These are phyloP conservation scores for Siniperca obscura DNA, from an alignment of 2,797 vertebrate species.

Conservation along the genomic window DNA sequence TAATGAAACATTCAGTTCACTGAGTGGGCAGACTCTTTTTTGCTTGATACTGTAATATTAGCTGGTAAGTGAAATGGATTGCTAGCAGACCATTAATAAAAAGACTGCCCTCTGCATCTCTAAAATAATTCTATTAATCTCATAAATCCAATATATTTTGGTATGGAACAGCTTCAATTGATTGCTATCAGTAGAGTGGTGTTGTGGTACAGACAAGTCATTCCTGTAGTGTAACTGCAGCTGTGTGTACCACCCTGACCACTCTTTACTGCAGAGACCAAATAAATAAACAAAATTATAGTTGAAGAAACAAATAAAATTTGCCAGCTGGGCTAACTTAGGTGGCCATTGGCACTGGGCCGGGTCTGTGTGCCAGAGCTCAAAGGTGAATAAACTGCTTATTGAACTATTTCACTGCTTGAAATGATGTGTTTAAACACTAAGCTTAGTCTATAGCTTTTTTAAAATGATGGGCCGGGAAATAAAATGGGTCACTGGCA, in stretches of 20 bases:
- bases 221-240: constrained; percentile 65
- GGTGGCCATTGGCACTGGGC: constrained; percentile 33
- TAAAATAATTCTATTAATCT: background rate
- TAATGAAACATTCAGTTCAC: background rate
- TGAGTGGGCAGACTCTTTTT: background rate
- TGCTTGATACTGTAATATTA: background rate
- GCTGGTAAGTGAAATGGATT: background rate
- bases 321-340: constrained; percentile 70
- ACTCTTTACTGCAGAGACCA: constrained; percentile 57
- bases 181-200: constrained; percentile 34
- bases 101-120: background rate
- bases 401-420: constrained; percentile 44
- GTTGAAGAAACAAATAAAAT: constrained; percentile 70
- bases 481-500: constrained; percentile 67
- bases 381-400: constrained; percentile 53
- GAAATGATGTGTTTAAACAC: constrained; percentile 43
- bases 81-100: background rate
- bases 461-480: constrained; percentile 58
- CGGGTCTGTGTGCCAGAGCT: constrained; percentile 39
- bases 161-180: background rate
- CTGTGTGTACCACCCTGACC: constrained; percentile 71
- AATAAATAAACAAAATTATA: constrained; percentile 72
- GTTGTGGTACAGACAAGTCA: constrained; percentile 18
- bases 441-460: constrained; percentile 34
- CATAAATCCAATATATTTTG: background rate